Percentiles rank a stretch among this genome's conserved stretches.
Conservation (phyloP, 1,140 invertebrate species). For the Drosophila obscura region DNA sequence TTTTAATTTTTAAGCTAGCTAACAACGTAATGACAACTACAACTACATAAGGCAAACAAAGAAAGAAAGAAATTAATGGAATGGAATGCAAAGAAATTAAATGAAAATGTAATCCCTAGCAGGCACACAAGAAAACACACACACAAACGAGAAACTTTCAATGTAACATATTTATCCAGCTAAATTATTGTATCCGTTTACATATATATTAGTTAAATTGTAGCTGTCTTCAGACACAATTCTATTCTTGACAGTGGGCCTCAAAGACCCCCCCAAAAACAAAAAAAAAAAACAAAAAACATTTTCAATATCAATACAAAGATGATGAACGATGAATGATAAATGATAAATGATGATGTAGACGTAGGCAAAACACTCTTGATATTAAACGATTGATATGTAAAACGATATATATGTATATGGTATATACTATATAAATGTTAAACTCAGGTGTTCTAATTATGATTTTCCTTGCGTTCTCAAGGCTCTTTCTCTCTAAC, state of each 20-base stretch:
- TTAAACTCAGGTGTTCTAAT: constrained; percentile 76
- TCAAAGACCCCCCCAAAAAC: constrained; percentile 11
- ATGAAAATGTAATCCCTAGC: constrained; percentile 21
- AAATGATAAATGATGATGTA: constrained; percentile 3
- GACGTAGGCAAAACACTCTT: constrained; percentile 20
- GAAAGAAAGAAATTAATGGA: too few relatives aligned
- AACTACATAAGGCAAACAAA: constrained; percentile 5
- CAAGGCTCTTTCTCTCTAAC: constrained; percentile 43
- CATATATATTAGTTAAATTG: constrained; percentile 35
- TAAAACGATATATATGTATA: constrained; percentile 4
- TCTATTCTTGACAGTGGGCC: constrained; percentile 19
- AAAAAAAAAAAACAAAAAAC: background rate
- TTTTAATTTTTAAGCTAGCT: constrained; percentile 41
- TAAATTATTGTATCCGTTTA: constrained; percentile 27
- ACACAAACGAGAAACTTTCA: constrained; percentile 35
- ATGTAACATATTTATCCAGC: constrained; percentile 56
- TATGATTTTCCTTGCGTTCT: constrained; percentile 58
- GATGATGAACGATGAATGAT: too few relatives aligned
- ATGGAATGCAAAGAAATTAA: too few relatives aligned
- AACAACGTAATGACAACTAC: constrained; percentile 31
- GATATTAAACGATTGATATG: constrained; percentile 31
- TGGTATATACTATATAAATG: constrained; percentile 36
- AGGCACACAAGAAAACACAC: constrained; percentile 7
- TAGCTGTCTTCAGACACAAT: constrained; percentile 45
- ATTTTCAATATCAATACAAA: constrained; percentile 30